Base-by-base conservation (phyloP, 1,140 invertebrate genomes). In the Drosophila sp. region DNA sequence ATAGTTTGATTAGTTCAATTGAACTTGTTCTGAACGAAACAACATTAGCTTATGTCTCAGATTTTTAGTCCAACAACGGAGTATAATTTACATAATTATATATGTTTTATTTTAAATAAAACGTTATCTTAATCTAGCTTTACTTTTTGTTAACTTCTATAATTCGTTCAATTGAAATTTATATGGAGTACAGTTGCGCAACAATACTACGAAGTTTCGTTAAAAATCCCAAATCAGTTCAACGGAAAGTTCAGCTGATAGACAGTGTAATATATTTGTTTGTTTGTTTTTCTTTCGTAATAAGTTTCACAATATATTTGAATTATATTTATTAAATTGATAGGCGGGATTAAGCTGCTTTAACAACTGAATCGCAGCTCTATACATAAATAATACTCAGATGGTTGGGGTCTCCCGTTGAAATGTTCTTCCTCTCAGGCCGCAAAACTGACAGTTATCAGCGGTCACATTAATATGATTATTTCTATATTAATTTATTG, bases 401-500 rank as follows among this genome's bases (percentile, higher is more conserved):
- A 11, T 38, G 14, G 14, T 36, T 43, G 9, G 9, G 18, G 18
- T 50, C 58, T 48, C 11, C 58, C 32, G 32, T 53, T 36, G 50
- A 48, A 59, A 18, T 21, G 9, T 8, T n/a, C 43, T 41, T 43
- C 11, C 48, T 8, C 25, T 7, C n/a, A n/a, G 43, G 14, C 18
- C 51, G 27, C 53, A 34, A 46, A 62, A 83, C 61, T 86, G 78
- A 78, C 81, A 89, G 76, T 82, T 82, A 89, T 89, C 82, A 79
- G 79, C 79, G 58, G 54, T 69, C 56, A 77, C 73, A 87, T 87
- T 87, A 87, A 87, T 80, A 80, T 87, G 83, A 89, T 89, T 83
- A 80, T 81, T 87, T 84, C 84, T 89, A 77, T 87, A 89, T 89
- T 87, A 89, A 87, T 87, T 87, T 87, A 89, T 87, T 76, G 84